Percentiles rank a stretch among this genome's conserved stretches.
Conservation (phyloP, 2,113 vertebrate genomes). For the Vidua chalybeata region DNA sequence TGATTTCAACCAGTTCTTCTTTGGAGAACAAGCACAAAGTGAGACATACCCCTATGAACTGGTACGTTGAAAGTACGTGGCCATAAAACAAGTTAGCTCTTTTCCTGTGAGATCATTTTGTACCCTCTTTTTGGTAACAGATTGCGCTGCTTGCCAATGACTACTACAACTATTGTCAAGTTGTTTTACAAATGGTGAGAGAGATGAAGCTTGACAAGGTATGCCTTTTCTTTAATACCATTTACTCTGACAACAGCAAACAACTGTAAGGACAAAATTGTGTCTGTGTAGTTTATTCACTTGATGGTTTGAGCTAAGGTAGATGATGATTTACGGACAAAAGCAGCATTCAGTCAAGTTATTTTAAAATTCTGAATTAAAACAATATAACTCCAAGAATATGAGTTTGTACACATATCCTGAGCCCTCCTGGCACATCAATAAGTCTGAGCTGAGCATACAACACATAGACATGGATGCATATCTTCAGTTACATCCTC, state of each 20-base stretch:
- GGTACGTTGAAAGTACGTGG: not conserved
- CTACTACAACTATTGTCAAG: slow-evolving; percentile 71
- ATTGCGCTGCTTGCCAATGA: slow-evolving; percentile 55
- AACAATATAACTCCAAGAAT: not conserved
- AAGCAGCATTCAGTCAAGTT: not conserved
- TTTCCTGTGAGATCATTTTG: not conserved
- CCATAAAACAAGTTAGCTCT: not conserved
- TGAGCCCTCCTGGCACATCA: not conserved
- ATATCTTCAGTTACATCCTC: not conserved
- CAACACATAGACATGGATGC: not conserved
- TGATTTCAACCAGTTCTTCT: slow-evolving; percentile 58
- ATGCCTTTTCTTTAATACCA: not conserved
- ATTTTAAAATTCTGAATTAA: not conserved
- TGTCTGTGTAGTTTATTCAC: not conserved
- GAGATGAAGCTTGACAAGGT: slow-evolving; percentile 61
- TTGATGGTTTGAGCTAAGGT: not conserved
- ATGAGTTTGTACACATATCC: not conserved
- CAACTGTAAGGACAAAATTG: not conserved
- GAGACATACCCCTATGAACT: slow-evolving; percentile 14
- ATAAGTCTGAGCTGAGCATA: not conserved
- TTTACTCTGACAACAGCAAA: not conserved
- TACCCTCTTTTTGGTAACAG: slow-evolving; percentile 23
- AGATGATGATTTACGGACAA: not conserved
- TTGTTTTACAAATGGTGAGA: slow-evolving; percentile 64
- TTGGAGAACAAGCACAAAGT: slow-evolving; percentile 51